Base-by-base conservation (phyloP, 2,888 invertebrate genomes). In the Folsomia candida region DNA sequence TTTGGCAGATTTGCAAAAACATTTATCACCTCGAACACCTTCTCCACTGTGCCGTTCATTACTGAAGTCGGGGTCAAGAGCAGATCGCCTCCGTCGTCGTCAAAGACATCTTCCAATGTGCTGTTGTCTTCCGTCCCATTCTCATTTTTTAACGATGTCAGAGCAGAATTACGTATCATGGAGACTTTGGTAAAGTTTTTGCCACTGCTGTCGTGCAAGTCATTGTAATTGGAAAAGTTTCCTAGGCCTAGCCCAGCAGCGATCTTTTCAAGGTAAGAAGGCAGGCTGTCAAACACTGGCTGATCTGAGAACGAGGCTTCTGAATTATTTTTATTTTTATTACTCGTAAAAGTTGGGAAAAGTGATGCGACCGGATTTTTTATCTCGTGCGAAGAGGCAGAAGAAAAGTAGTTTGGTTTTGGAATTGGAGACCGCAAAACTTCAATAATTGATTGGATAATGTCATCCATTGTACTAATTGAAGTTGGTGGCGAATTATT, bases 41-140 rank as follows among this genome's bases (percentile, higher is more conserved):
- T 65, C 24, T 72, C 72, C 57, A 63, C 70, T 26, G 76, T 74
- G 4, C 66, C 74, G 47, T 76, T 70, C 18, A 76, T 28, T 27
- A 76, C 63, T 18, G 60, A 51, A 1, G 63, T 59, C 4, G 37
- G 37, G 4, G 37, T 9, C 14, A 14, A 14, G 37, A 14, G 14
- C 37, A 37, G 37, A 14, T 37, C 37, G 6, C 37, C 37, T 14
- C 4, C 4, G 37, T 4, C 4, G 6, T 37, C 37, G 37, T 37
- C 37, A 4, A 37, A 9, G 4, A 9, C 37, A 37, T 4, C 14
- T 9, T 37, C 37, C 37, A 37, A 37, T 37, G 6, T 14, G 37
- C 37, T 37, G n/a, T n/a, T n/a, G n/a, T n/a, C n/a, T n/a, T n/a
- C n/a, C n/a, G n/a, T n/a, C 6, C 37, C 37, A 37, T 37, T 37